Percentiles rank a stretch among this genome's conserved stretches.
These are phyloP conservation scores for Catharus fuscescens DNA, from an alignment of 2,113 vertebrate genomes.

Conservation along the genomic window DNA sequence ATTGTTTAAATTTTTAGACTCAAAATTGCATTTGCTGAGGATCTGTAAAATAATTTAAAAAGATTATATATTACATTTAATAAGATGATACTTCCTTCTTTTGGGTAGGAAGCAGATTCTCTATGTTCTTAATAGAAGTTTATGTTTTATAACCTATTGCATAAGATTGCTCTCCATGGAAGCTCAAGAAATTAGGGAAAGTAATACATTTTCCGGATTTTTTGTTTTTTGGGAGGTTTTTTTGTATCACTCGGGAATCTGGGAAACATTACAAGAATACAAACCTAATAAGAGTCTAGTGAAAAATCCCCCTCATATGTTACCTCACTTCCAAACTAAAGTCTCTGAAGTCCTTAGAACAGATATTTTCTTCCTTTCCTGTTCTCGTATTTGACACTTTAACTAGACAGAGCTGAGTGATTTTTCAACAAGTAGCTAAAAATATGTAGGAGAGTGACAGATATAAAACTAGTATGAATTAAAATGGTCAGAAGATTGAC, in stretches of 20 bases:
- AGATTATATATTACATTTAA: not conserved
- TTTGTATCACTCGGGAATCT: not conserved
- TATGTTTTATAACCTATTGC: not conserved
- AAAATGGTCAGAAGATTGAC: not conserved
- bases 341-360: not conserved
- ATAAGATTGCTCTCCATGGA: not conserved
- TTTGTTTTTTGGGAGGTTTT: not conserved
- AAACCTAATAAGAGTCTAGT: not conserved
- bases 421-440: constrained; percentile 26
- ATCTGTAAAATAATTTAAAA: not conserved
- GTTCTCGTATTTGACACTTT: not conserved
- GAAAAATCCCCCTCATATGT: not conserved
- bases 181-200: not conserved
- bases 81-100: not conserved
- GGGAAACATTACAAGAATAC: not conserved
- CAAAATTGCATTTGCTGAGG: not conserved
- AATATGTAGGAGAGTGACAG: constrained; percentile 1
- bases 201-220: not conserved
- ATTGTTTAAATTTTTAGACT: not conserved
- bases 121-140: not conserved
- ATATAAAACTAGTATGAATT: constrained; percentile 23
- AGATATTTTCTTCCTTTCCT: not conserved
- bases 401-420: not conserved
- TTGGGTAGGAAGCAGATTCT: not conserved
- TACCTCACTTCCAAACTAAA: not conserved